Evolutionary conservation across 2,113 vertebrate species (phyloP).

Genomic region (Capreolus pygargus): DNA sequence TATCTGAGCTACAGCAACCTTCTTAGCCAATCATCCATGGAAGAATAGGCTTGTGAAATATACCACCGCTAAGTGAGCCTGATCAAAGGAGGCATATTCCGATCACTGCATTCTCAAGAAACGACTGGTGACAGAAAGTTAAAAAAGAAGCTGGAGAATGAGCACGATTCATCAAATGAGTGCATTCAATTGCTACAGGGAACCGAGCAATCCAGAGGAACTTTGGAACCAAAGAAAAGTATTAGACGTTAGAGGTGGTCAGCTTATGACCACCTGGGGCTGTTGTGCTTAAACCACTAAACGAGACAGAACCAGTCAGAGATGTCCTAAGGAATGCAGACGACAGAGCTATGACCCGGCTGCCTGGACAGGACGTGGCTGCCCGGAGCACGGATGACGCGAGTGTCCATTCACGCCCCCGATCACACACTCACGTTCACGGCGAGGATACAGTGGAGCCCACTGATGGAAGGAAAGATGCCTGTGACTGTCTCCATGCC

Average conservation of each 20-base stretch:
- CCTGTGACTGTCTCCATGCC: accelerated
- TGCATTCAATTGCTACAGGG: accelerated
- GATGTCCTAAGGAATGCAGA: no score
- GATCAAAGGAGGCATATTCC: not conserved
- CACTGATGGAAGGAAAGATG: not conserved
- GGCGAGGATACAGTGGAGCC: not conserved
- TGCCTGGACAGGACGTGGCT: not conserved
- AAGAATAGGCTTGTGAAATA: not conserved
- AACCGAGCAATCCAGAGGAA: not conserved
- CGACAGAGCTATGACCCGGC: not conserved
- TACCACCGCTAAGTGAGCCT: accelerated
- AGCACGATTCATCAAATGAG: accelerated
- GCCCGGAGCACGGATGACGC: accelerated
- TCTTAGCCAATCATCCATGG: not conserved
- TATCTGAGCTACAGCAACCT: not conserved
- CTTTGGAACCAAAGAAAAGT: not conserved
- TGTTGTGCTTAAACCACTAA: not conserved
- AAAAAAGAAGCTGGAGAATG: not conserved
- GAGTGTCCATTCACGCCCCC: not conserved
- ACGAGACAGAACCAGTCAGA: no score
- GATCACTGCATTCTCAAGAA: not conserved
- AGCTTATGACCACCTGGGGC: not conserved
- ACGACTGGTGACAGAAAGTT: not conserved
- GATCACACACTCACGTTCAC: accelerated
- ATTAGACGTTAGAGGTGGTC: not conserved